Conservation (phyloP, 2,888 invertebrate genomes). For the Beris morrisii region DNA sequence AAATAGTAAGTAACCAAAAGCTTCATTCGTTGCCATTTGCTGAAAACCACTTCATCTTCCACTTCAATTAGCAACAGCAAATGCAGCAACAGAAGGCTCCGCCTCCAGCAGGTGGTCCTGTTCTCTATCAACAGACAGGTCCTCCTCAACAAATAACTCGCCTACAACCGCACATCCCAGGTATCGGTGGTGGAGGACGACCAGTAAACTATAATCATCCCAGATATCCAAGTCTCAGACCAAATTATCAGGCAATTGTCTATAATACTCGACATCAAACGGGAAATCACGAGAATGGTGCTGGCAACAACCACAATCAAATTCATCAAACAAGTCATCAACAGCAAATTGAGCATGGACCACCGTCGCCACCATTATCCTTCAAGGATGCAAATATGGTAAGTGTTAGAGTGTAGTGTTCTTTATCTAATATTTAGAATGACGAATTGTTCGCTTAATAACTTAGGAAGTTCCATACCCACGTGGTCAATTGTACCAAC, state of each 20-base stretch:
- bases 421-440: not conserved
- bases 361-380: conserved; percentile 33
- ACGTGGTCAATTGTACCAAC: conserved; percentile 11
- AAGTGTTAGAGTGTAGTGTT: not conserved
- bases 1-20: conserved; percentile 39
- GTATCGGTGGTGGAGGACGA: not conserved
- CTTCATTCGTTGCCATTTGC: not conserved
- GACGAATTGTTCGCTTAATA: too few relatives aligned
- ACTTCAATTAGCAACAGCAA: conserved; percentile 27
- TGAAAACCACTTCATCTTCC: not conserved
- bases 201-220: conserved; percentile 18
- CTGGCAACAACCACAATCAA: not conserved
- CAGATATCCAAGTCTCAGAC: conserved; percentile 32
- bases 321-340: conserved; percentile 12
- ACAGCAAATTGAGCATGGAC: conserved; percentile 29
- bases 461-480: conserved; percentile 8
- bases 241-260: conserved; percentile 34
- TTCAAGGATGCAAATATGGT: conserved; percentile 33
- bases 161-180: conserved; percentile 34
- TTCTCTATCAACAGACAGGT: conserved; percentile 19
- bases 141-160: conserved; percentile 42
- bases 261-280: conserved; percentile 37
- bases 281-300: not conserved
- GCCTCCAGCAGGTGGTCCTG: conserved; percentile 3
- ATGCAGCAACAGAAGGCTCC: conserved; percentile 11